These are phyloP conservation scores for Sclerurus mexicanus DNA, from an alignment of 2,113 vertebrate genomes.

Conservation along the genomic window DNA sequence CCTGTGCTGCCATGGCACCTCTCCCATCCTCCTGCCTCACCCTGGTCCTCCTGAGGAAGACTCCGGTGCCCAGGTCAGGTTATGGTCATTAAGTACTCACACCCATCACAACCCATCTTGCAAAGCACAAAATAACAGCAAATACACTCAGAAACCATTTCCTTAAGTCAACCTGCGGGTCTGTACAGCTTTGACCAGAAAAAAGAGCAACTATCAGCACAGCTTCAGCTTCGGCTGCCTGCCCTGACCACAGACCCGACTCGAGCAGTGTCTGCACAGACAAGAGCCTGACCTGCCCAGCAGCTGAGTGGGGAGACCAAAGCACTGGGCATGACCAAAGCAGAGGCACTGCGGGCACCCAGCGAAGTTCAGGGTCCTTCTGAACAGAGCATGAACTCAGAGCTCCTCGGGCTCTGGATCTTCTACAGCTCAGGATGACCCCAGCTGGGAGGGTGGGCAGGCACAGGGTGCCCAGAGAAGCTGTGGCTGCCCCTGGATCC, in stretches of 20 bases:
- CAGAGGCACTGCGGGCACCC: rapidly evolving
- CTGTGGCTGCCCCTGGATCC: too few species aligned
- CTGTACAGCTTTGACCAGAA: background rate
- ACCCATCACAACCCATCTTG: background rate
- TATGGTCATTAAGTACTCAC: background rate
- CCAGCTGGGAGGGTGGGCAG: background rate
- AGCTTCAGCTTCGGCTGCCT: rapidly evolving
- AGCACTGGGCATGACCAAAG: rapidly evolving
- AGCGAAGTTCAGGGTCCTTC: background rate
- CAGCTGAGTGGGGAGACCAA: background rate
- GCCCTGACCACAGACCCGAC: background rate
- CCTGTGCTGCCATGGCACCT: background rate
- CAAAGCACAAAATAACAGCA: background rate
- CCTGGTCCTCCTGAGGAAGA: background rate
- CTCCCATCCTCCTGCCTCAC: background rate
- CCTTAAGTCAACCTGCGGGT: background rate
- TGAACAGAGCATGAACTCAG: background rate
- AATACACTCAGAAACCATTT: background rate
- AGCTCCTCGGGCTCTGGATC: rapidly evolving
- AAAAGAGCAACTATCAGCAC: background rate
- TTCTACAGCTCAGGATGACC: too few species aligned
- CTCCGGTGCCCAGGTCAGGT: background rate
- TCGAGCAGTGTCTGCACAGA: rapidly evolving
- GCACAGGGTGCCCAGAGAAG: background rate
- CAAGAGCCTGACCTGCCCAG: rapidly evolving